Conservation (phyloP, 2,888 invertebrate species). For the Apamea crenata region DNA sequence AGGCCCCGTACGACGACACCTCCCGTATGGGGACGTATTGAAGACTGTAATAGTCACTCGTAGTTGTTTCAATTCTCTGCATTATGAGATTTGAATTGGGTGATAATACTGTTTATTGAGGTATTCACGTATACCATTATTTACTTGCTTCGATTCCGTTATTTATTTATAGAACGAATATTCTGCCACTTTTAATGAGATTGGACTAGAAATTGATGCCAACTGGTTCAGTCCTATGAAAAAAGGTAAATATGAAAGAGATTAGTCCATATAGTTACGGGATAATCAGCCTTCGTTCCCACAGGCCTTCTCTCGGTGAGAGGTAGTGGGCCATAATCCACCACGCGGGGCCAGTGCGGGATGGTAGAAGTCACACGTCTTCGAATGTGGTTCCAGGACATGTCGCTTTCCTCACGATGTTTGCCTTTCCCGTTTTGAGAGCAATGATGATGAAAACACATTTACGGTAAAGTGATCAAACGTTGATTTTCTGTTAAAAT, state of each 20-base stretch:
- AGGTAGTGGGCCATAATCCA: neutral
- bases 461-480: too few species aligned
- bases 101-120: constrained; percentile 7
- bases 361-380: neutral
- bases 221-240: neutral
- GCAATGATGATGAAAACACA: neutral
- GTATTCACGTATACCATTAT: neutral
- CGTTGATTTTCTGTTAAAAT: neutral
- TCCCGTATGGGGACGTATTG: constrained; percentile 21
- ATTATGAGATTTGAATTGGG: constrained; percentile 6
- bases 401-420: too few species aligned
- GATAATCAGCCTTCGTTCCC: neutral
- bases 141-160: neutral
- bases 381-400: neutral
- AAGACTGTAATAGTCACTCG: constrained; percentile 11
- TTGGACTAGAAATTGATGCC: neutral
- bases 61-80: constrained; percentile 11
- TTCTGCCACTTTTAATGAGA: neutral
- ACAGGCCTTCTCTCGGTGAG: neutral
- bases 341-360: neutral
- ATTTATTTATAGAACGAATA: neutral
- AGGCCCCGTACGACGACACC: constrained; percentile 55
- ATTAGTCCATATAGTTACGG: too few species aligned
- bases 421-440: neutral
- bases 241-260: neutral